Percentiles rank a stretch among this genome's conserved stretches.
Evolutionary conservation across 2,113 vertebrate species (phyloP).

Genomic region (Baryphthengus martii): DNA sequence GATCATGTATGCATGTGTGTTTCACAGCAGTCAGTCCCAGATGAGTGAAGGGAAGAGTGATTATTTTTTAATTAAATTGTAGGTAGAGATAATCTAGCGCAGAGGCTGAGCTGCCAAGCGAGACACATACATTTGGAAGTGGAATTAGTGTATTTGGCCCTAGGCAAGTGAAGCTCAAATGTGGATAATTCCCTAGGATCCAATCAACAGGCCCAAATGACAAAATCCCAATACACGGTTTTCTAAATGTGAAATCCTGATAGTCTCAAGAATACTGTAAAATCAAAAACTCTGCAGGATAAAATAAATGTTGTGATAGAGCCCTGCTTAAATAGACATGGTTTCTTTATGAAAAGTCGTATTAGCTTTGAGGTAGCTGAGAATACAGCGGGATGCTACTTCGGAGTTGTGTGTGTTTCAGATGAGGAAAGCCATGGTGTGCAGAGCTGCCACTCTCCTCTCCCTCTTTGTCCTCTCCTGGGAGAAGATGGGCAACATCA

Average conservation of each 20-base stretch:
- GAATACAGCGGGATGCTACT: not conserved
- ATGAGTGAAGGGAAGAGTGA: not conserved
- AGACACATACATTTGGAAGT: not conserved
- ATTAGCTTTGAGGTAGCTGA: not conserved
- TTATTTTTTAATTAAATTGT: conserved; percentile 59
- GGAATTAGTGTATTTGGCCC: conserved; percentile 43
- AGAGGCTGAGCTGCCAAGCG: conserved; percentile 20
- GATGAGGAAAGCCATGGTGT: not conserved
- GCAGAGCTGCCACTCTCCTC: not conserved
- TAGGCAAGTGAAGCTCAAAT: not conserved
- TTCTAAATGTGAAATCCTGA: conserved; percentile 2
- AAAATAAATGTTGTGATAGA: not conserved
- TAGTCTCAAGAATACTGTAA: not conserved
- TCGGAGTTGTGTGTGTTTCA: not conserved
- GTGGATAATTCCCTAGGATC: conserved; percentile 37
- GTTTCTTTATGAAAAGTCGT: not conserved
- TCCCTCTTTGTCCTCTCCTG: not conserved
- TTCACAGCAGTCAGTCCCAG: not conserved
- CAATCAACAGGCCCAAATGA: conserved; percentile 27
- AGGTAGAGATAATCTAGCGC: not conserved
- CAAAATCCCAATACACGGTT: not conserved
- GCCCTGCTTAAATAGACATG: not conserved
- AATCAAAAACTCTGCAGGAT: not conserved
- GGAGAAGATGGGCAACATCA: not conserved
- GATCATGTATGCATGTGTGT: not conserved